Evolutionary conservation across 2,888 invertebrate genomes (phyloP).

Genomic region (Pristionchus maxplancki): DNA sequence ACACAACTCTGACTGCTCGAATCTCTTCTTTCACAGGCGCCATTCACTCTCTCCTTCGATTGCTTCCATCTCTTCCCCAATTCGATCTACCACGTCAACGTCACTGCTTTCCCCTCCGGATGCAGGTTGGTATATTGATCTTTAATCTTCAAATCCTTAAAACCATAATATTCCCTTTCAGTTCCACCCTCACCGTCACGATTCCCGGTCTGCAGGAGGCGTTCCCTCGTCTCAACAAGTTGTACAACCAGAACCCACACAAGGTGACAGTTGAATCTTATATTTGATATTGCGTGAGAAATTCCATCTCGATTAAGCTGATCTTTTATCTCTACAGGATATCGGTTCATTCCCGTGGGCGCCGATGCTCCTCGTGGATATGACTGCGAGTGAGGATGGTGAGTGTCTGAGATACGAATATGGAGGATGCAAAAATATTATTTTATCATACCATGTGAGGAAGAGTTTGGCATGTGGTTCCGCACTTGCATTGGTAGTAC

Average conservation of each 20-base stretch:
- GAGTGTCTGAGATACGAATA: no score
- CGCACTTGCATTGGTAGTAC: no score
- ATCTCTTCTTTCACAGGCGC: slow-evolving; percentile 50
- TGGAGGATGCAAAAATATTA: no score
- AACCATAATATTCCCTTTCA: slow-evolving; percentile 50
- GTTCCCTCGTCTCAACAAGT: slow-evolving; percentile 53
- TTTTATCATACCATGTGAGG: no score
- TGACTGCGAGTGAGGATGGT: slow-evolving; percentile 55
- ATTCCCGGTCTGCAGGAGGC: slow-evolving; percentile 59
- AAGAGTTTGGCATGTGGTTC: no score
- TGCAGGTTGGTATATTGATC: slow-evolving; percentile 56
- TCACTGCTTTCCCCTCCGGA: slow-evolving; percentile 63
- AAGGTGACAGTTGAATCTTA: not conserved
- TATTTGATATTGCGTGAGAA: not conserved
- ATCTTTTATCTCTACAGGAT: not conserved
- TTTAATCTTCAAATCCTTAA: not conserved
- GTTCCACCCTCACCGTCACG: slow-evolving; percentile 56
- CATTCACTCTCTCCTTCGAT: slow-evolving; percentile 62
- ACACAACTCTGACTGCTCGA: not conserved
- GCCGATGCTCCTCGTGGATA: slow-evolving; percentile 65
- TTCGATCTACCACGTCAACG: slow-evolving; percentile 66
- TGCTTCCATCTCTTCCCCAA: slow-evolving; percentile 68
- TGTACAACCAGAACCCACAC: slow-evolving; percentile 6
- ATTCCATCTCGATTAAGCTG: no score
- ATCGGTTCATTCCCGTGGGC: slow-evolving; percentile 60